Evolutionary conservation across 2,888 invertebrate species (phyloP), one percentile per base, ranked within the genome.

Genomic region (Deilephila elpenor): DNA sequence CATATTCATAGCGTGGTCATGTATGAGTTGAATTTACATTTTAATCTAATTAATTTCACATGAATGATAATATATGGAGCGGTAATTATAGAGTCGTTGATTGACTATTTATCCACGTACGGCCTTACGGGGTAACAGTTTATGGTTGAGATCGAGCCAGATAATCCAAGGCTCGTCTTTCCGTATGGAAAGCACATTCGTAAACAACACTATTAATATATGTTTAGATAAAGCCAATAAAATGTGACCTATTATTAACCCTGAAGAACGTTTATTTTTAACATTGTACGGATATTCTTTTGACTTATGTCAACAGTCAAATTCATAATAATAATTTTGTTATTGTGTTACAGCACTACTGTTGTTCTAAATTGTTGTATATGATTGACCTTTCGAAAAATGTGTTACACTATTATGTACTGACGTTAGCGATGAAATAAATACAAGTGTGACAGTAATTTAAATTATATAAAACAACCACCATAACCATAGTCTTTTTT

Each of bases 101-200:
- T 29, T 25, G 25, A 67, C 44, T 64, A 20, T 11, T 29, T 51
- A 67, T 67, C 51, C 25, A 67, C n/a, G 14, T 17, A 51, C 25
- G 44, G 19, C 67, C 25, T 51, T 44, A 64, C 20, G 37, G 20
- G 44, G 14, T 11, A 64, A 44, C 14, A 64, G 7, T 34, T 17
- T 61, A 32, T 61, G 32, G 44, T 64, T 64, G 64, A 64, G 20
- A 64, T 20, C 37, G 8, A 25, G 67, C 51, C 67, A 37, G 37
- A 44, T 64, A 64, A 44, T 37, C 37, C 64, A 67, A 67, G 67
- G 67, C 25, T 67, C 44, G 25, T 51, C 51, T 67, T 67, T 67
- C 51, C 67, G 67, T 25, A 67, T 67, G 67, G 67, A 67, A 67
- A 67, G 67, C 67, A 67, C 51, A 67, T 67, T 51, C 19, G 67